These are phyloP conservation scores for Epizoanthus scotinus DNA, from an alignment of 92 coral and sea anemone genomes.

Conservation along the genomic window DNA sequence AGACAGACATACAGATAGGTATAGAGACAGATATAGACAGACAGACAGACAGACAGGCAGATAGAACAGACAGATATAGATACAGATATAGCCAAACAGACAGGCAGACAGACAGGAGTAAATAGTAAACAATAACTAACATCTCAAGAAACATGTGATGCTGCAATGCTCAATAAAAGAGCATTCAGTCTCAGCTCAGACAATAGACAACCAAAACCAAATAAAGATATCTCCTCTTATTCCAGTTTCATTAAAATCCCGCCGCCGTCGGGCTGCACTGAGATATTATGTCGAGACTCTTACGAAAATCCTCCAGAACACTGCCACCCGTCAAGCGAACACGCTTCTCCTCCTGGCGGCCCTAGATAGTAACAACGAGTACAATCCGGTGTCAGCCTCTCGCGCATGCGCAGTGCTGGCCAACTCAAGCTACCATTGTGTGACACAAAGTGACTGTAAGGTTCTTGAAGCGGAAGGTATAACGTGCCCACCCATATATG, in stretches of 20 bases:
- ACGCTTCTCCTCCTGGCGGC: conserved; percentile 60
- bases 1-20: too few relatives aligned
- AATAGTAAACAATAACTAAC: too few relatives aligned
- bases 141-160: too few relatives aligned
- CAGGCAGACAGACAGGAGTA: too few relatives aligned
- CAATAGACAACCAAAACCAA: too few relatives aligned
- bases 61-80: too few relatives aligned
- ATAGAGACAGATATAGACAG: too few relatives aligned
- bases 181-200: too few relatives aligned
- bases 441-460: conserved; percentile 55
- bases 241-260: conserved; percentile 13
- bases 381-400: conserved; percentile 56
- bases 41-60: too few relatives aligned
- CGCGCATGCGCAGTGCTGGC: conserved; percentile 62
- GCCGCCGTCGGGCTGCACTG: conserved; percentile 64
- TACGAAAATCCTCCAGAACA: conserved; percentile 8
- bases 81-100: too few relatives aligned
- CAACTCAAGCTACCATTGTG: conserved; percentile 56
- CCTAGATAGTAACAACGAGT: conserved; percentile 51
- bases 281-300: conserved; percentile 70
- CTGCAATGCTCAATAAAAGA: too few relatives aligned
- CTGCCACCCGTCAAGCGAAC: conserved; percentile 7
- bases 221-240: background rate
- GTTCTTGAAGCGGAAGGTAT: conserved; percentile 31
- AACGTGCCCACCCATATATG: conserved; percentile 50